Base-by-base conservation (phyloP, 2,888 invertebrate genomes). In the Hydropsyche betteni region DNA sequence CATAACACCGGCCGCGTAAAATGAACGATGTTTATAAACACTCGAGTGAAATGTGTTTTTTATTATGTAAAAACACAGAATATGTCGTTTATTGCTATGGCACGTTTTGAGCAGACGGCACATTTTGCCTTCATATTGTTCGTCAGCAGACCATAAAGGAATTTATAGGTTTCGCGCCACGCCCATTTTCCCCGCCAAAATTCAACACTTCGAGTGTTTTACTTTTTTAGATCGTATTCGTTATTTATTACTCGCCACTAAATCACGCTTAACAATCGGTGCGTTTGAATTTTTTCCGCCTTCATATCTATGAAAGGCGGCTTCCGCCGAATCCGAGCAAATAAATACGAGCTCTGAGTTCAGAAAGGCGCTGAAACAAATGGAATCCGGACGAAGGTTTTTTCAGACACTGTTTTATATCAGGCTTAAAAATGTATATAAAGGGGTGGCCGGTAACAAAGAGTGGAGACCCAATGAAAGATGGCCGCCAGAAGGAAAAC, bases 131-230 rank as follows among this genome's bases (percentile, higher is more conserved):
- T 64, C 64, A 36, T 36, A 36, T 34, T 64, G 64, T 64, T 64
- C 64, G 64, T 64, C 64, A 64, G 64, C 64, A 64, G 36, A 34
- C 36, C n/a, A 64, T 64, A 64, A 64, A 64, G 64, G 34, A 64
- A 64, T 64, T 64, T 64, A 64, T 64, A 64, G 64, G 64, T 5
- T 36, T 64, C 34, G 33, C 12, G 36, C 64, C 36, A 64, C 64
- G 64, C 64, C 64, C 55, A 12, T 55, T 55, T 55, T 55, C 12
- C 16, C 55, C 16, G 16, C 55, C 55, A 55, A 55, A 55, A 55
- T 6, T 55, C 55, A 55, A 55, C 55, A 55, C 55, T 12, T 55
- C 14, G 16, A 55, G 16, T 55, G 55, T 16, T 44, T 44, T 55
- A 55, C 12, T 24, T 55, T 55, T 16, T 55, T n/a, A 1, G 12